These are phyloP conservation scores for Paracanthobrama guichenoti DNA, from an alignment of 2,113 vertebrate genomes.

Conservation along the genomic window DNA sequence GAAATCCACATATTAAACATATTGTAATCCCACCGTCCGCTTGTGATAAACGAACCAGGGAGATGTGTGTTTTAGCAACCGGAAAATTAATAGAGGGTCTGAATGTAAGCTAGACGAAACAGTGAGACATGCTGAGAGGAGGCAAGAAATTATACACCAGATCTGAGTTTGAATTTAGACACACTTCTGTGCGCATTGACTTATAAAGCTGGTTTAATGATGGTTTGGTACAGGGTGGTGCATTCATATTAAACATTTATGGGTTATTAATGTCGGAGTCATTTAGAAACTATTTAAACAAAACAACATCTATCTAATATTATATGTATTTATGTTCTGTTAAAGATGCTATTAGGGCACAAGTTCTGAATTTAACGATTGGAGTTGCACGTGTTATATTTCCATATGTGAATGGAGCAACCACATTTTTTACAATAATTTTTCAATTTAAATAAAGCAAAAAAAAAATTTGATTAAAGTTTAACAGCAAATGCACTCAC, in stretches of 20 bases:
- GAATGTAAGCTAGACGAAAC: constrained; percentile 44
- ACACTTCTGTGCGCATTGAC: background rate
- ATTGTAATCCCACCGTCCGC: constrained; percentile 47
- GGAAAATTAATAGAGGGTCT: constrained; percentile 56
- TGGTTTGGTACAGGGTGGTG: background rate
- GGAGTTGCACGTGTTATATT: background rate
- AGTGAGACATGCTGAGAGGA: constrained; percentile 2
- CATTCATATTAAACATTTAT: background rate
- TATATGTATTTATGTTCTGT: background rate
- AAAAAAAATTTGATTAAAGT: too few species aligned
- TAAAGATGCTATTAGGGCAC: background rate
- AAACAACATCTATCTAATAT: constrained; percentile 5
- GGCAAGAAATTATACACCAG: constrained; percentile 10
- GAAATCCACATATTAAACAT: constrained; percentile 57
- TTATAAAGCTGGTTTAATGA: constrained; percentile 4
- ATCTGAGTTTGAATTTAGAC: background rate
- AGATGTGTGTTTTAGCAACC: constrained; percentile 45
- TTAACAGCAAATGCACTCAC: too few species aligned
- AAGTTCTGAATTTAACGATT: background rate
- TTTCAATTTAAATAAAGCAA: background rate
- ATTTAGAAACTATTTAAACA: background rate
- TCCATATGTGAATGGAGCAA: too few species aligned
- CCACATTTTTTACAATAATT: background rate
- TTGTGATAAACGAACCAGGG: constrained; percentile 23
- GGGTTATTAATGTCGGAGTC: background rate